Evolutionary conservation across 64 coral and sea anemone genomes (phyloP).

Genomic region (Montipora cactus): DNA sequence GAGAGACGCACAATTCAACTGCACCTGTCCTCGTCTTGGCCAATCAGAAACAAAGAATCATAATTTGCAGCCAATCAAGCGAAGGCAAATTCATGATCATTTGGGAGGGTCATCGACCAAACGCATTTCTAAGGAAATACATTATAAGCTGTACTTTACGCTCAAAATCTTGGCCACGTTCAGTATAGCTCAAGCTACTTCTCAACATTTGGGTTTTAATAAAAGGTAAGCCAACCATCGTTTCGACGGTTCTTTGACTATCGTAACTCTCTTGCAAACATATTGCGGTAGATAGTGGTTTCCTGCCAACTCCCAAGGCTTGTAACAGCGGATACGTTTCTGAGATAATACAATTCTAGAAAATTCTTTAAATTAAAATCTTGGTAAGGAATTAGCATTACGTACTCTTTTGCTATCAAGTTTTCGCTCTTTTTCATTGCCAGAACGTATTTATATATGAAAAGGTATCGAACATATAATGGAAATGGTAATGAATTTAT

Average conservation of each 20-base stretch:
- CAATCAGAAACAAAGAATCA: background rate
- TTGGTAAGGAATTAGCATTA: background rate
- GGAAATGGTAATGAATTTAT: too few relatives aligned
- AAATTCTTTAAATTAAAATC: too few relatives aligned
- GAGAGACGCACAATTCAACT: background rate
- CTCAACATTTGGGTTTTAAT: background rate
- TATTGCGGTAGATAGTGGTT: background rate
- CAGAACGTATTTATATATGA: too few relatives aligned
- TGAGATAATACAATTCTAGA: too few relatives aligned
- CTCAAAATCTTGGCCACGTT: background rate
- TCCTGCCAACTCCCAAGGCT: background rate
- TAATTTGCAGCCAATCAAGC: constrained; percentile 4
- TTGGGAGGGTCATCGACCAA: constrained; percentile 15
- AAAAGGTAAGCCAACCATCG: background rate
- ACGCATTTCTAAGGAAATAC: background rate
- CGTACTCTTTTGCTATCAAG: background rate
- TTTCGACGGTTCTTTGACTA: background rate
- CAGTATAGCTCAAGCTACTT: background rate
- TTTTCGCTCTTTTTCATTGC: background rate
- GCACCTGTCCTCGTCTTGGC: background rate
- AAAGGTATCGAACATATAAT: too few relatives aligned
- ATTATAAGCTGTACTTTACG: background rate
- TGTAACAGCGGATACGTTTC: too few relatives aligned
- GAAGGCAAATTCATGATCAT: background rate
- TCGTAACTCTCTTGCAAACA: background rate